Base-by-base conservation (phyloP, 2,888 invertebrate genomes). In the Lordiphosa andalusiaca region DNA sequence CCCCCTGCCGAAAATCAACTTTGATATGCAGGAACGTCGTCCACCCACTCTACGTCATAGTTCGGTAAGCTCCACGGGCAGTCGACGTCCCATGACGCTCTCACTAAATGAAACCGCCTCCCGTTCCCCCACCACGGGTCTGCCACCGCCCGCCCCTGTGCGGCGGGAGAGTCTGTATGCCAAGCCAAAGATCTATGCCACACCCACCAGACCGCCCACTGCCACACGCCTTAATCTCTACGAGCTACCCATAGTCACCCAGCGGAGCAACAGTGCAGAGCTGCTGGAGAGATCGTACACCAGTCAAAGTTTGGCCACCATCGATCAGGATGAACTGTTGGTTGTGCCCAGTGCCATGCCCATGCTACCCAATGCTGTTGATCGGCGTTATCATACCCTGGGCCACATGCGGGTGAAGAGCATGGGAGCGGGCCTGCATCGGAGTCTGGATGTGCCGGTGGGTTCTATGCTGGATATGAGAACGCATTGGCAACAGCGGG, bases 351-450 rank as follows among this genome's bases (percentile, higher is more conserved):
- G 69, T 12, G 88, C 88, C 54, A 89, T 88, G 88, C 89, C 88
- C 4, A 84, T 88, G 67, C 55, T 88, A 44, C 88, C 86, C 40
- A 85, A 73, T 50, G 73, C 86, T 10, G 81, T 84, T 9, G 89
- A 89, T 64, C 76, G 89, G 25, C 84, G 89, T 16, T 89, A 89
- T 58, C 88, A 89, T 58, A 89, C 89, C 0, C 63, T 89, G 54
- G 89, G 89, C 10, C 89, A 89, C 59, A 86, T 89, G 87, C 75
- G 89, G 21, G 88, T 88, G 21, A 87, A 89, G 67, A 88, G 88
- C 66, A 68, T 86, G 81, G 88, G 86, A 30, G 77, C 85, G 2
- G 86, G 88, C 0, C 59, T 89, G 60, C 87, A 88, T 49, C 80
- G 86, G 36, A 73, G 84, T 3, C 64, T 78, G 12, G 87, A 84